phyloP scores from a whole-genome alignment of 2,888 invertebrate genomes.

The Catocala fraxini region DNA sequence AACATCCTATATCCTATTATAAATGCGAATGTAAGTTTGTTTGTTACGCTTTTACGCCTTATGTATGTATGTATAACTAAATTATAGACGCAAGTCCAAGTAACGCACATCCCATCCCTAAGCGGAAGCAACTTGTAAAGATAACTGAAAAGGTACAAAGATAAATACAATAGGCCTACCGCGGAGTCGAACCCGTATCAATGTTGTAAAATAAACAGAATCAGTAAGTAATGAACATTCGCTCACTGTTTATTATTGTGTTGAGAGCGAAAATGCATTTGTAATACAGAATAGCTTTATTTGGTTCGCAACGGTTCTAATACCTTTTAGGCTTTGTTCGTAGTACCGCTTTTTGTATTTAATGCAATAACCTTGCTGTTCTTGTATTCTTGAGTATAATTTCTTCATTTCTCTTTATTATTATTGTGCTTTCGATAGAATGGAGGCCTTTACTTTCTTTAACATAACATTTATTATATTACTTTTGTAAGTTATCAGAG shows the following conservation, averaged over 20 bases:
- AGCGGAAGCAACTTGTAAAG: conserved; percentile 37
- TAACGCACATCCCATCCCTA: conserved; percentile 27
- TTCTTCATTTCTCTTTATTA: conserved; percentile 28
- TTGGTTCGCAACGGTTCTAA: conserved; percentile 40
- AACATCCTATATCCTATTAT: too few species aligned
- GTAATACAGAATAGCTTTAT: conserved; percentile 60
- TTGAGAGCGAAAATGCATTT: conserved; percentile 63
- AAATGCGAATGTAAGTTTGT: too few species aligned
- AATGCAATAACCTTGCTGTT: conserved; percentile 11
- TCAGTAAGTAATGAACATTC: conserved; percentile 62
- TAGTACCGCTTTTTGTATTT: conserved; percentile 1
- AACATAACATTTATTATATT: too few species aligned
- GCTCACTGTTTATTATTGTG: conserved; percentile 57
- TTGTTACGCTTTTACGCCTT: too few species aligned
- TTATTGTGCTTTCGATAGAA: conserved; percentile 1
- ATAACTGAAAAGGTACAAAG: conserved; percentile 63
- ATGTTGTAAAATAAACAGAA: conserved; percentile 69
- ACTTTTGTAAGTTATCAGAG: too few species aligned
- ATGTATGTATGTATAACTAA: too few species aligned
- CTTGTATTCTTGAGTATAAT: conserved; percentile 21
- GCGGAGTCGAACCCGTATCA: conserved; percentile 57
- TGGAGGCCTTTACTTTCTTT: too few species aligned
- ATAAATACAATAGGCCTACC: conserved; percentile 76
- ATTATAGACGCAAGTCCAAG: too few species aligned
- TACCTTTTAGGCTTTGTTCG: conserved; percentile 7